Conservation (phyloP, 2,113 vertebrate genomes). For the Polypterus senegalus region DNA sequence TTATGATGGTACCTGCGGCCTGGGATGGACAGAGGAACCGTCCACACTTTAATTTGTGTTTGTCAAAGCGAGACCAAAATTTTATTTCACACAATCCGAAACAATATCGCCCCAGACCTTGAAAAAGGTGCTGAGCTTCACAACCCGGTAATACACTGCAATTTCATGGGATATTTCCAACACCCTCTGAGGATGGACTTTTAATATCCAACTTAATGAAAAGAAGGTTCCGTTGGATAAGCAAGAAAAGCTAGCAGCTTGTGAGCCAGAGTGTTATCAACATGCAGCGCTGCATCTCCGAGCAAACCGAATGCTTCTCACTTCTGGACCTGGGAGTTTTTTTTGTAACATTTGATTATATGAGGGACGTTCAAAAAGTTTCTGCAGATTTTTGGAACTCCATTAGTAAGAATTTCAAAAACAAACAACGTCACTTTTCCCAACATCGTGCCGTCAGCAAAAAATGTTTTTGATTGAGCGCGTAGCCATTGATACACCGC, state of each 20-base stretch:
- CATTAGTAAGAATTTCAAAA: too few species aligned
- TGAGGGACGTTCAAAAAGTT: too few species aligned
- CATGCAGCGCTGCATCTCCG: too few species aligned
- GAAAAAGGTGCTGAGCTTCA: slow-evolving; percentile 5
- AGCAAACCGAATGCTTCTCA: too few species aligned
- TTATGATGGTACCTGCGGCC: background rate
- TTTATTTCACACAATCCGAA: slow-evolving; percentile 35
- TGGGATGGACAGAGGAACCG: slow-evolving; percentile 9
- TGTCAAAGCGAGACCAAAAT: slow-evolving; percentile 29
- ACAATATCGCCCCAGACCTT: slow-evolving; percentile 20
- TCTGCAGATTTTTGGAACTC: too few species aligned
- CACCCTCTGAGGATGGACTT: slow-evolving; percentile 20
- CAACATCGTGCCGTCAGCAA: too few species aligned
- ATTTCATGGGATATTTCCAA: slow-evolving; percentile 38
- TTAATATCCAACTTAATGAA: slow-evolving; percentile 38
- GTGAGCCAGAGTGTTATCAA: too few species aligned
- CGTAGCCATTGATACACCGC: too few species aligned
- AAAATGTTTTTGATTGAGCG: too few species aligned
- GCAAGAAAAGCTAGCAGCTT: background rate
- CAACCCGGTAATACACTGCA: slow-evolving; percentile 22
- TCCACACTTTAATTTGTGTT: slow-evolving; percentile 29
- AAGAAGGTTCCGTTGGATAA: slow-evolving; percentile 24
- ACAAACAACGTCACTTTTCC: too few species aligned
- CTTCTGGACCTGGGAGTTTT: too few species aligned
- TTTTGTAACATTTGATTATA: too few species aligned